Conservation (phyloP, 2,888 invertebrate species). For the Hypselothyrea guttata region DNA sequence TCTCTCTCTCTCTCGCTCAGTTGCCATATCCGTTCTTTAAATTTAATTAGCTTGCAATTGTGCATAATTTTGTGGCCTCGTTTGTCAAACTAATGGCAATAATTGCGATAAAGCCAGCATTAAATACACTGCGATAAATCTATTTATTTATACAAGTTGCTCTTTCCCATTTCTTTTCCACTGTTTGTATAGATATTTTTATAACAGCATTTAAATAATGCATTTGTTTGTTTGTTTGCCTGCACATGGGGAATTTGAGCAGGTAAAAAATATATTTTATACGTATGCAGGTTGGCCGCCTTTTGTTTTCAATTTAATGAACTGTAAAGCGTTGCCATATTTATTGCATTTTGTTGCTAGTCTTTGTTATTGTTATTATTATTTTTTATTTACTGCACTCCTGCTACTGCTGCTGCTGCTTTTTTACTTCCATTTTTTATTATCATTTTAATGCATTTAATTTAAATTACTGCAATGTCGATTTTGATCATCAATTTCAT, state of each 20-base stretch:
- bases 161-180: too few species aligned
- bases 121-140: slow-evolving; percentile 40
- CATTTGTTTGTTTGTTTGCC: slow-evolving; percentile 36
- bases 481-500: slow-evolving; percentile 59
- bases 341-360: slow-evolving; percentile 55
- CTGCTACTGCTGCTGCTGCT: slow-evolving; percentile 7
- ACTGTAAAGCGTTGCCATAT: slow-evolving; percentile 74
- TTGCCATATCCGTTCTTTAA: slow-evolving; percentile 48
- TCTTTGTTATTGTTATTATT: slow-evolving; percentile 53
- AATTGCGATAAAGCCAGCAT: slow-evolving; percentile 76
- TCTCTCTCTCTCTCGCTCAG: slow-evolving; percentile 8
- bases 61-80: slow-evolving; percentile 53
- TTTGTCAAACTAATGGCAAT: slow-evolving; percentile 71
- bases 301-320: slow-evolving; percentile 76
- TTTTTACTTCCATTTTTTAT: slow-evolving; percentile 38
- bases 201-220: slow-evolving; percentile 38
- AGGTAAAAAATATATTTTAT: slow-evolving; percentile 64
- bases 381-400: slow-evolving; percentile 57
- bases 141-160: neutral
- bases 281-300: slow-evolving; percentile 57
- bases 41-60: slow-evolving; percentile 68
- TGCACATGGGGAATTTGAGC: slow-evolving; percentile 29
- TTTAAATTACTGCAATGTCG: slow-evolving; percentile 68
- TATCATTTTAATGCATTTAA: slow-evolving; percentile 69
- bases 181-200: neutral